Evolutionary conservation across 1,140 invertebrate species (phyloP), one percentile per base, ranked within the genome.

Genomic region (Neodiprion fabricii): DNA sequence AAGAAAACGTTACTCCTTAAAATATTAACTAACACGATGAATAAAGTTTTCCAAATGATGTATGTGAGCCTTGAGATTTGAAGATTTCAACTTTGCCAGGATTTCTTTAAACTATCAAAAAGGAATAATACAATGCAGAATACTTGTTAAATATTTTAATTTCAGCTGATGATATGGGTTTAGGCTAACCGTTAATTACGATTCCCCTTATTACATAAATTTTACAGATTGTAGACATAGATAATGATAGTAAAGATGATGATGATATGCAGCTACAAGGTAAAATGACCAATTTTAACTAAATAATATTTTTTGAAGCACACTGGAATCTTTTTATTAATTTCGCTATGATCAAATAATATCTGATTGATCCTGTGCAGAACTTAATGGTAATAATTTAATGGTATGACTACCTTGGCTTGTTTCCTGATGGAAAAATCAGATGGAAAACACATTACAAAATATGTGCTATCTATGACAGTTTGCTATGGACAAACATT

Each of bases 151-250:
- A 21, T 21, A 21, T 21, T 21, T 69, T 80, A 77, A 65, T 84
- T 84, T 75, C 80, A 92, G 96, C 96, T 71, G 97, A 98, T 89
- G 97, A 98, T 84, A 99, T 99, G 97, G 97, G 97, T 48, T 86
- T 96, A 1, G 96, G 96, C 0, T 98, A 99, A 87, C 99, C 97
- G 0, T 85, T 99, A 7, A 96, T 95, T 0, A 97, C 98, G 93
- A 96, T 99, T 75, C 92, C 96, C 0, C 85, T 98, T 5, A 77
- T 88, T 9, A 71, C 87, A 10, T 67, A 74, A 1, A 75, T 70
- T 48, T 90, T 96, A 4, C 81, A 94, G 1, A 71, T 79, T 81
- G 11, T 83, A 85, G 72, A 79, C 78, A 80, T 77, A 76, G 21
- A 75, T 28, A 75, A 79, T 7, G 75, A 77, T 7, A 79, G 82